A percentile compares a stretch with the other conserved stretches of the same genome.
phyloP scores from a whole-genome alignment of 1,140 invertebrate species.

The Drosophila seguyi region DNA sequence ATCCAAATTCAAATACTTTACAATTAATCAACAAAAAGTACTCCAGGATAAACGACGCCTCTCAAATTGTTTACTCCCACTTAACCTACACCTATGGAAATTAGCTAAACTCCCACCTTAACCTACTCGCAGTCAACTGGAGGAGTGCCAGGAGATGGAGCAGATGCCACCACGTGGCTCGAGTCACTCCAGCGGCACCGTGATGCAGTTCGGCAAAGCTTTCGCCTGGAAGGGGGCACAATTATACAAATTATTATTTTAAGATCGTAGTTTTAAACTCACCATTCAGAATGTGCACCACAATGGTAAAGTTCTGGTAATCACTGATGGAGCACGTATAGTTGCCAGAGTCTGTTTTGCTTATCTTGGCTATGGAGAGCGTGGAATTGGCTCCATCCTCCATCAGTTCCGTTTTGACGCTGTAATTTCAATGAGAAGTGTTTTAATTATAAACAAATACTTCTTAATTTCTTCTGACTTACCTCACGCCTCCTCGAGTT shows the following conservation, averaged over 20 bases:
- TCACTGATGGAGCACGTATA: slow-evolving; percentile 90
- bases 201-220: slow-evolving; percentile 88
- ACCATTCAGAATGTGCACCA: slow-evolving; percentile 91
- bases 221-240: slow-evolving; percentile 85
- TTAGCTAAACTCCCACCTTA: slow-evolving; percentile 39
- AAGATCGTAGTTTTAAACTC: slow-evolving; percentile 60
- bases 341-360: slow-evolving; percentile 91
- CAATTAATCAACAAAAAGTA: slow-evolving; percentile 80
- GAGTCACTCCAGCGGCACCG: slow-evolving; percentile 62
- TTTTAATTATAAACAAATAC: not conserved
- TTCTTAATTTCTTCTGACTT: not conserved
- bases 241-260: too few species aligned
- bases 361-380: slow-evolving; percentile 90
- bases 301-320: slow-evolving; percentile 88
- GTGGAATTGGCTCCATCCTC: slow-evolving; percentile 91
- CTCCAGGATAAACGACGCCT: slow-evolving; percentile 37
- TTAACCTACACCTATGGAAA: slow-evolving; percentile 52
- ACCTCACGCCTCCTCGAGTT: slow-evolving; percentile 91
- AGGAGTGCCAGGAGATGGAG: slow-evolving; percentile 51
- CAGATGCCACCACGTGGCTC: slow-evolving; percentile 25
- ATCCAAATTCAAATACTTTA: slow-evolving; percentile 68
- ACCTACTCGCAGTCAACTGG: slow-evolving; percentile 36
- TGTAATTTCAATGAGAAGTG: slow-evolving; percentile 66
- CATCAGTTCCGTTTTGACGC: slow-evolving; percentile 91
- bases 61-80: slow-evolving; percentile 33